Evolutionary conservation across 2,888 invertebrate species (phyloP).

Genomic region (Falcaria lacertinaria): DNA sequence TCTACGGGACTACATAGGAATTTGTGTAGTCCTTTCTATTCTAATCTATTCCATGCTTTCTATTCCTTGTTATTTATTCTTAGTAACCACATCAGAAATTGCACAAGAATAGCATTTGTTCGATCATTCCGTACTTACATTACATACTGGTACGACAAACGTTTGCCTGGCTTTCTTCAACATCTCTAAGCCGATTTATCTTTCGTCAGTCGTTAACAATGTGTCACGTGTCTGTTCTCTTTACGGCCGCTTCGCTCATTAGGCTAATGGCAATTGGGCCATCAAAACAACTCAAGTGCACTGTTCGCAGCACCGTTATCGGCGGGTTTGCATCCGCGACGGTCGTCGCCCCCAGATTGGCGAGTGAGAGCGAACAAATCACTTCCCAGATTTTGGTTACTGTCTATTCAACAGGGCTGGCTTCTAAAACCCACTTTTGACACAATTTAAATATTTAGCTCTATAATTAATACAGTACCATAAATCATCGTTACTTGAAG

Average conservation of each 20-base stretch:
- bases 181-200: background rate
- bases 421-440: slow-evolving; percentile 6
- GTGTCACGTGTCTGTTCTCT: background rate
- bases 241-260: slow-evolving; percentile 24
- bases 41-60: too few relatives aligned
- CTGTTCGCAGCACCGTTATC: slow-evolving; percentile 53
- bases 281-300: slow-evolving; percentile 46
- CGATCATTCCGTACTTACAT: too few relatives aligned
- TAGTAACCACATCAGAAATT: too few relatives aligned
- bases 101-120: too few relatives aligned
- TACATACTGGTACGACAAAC: too few relatives aligned
- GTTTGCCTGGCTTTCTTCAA: too few relatives aligned
- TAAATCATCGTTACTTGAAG: too few relatives aligned
- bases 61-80: too few relatives aligned
- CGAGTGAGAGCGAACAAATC: slow-evolving; percentile 57
- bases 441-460: too few relatives aligned
- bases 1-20: too few relatives aligned
- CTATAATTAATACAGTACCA: too few relatives aligned
- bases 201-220: background rate
- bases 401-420: slow-evolving; percentile 44
- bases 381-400: slow-evolving; percentile 55
- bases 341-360: slow-evolving; percentile 62
- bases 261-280: slow-evolving; percentile 45
- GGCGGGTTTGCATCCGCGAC: slow-evolving; percentile 43
- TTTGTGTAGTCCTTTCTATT: too few relatives aligned